A percentile compares a stretch with the other conserved stretches of the same genome.
phyloP scores from a whole-genome alignment of 2,888 invertebrate genomes.

The Protonemura montana region DNA sequence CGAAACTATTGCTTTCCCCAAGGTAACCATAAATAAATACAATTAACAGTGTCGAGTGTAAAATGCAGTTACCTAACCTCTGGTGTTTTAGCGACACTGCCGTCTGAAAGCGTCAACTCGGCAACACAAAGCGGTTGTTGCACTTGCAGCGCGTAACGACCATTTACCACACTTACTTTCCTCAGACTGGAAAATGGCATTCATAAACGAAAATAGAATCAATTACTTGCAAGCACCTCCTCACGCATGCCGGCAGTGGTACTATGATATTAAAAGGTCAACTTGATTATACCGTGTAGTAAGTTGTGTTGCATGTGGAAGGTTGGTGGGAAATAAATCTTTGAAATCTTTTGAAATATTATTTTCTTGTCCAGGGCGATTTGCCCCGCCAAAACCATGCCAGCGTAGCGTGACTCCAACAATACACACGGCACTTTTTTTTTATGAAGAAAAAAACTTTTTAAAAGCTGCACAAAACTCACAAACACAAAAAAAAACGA shows the following conservation, averaged over 20 bases:
- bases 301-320: not conserved
- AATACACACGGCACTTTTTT: slow-evolving; percentile 8
- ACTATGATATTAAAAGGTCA: slow-evolving; percentile 5
- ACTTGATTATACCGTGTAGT: not conserved
- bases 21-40: not conserved
- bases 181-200: not conserved
- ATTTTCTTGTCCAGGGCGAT: not conserved
- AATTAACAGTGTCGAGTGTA: not conserved
- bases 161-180: not conserved
- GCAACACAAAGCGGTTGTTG: too few species aligned
- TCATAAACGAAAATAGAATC: not conserved
- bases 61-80: not conserved
- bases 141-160: too few species aligned
- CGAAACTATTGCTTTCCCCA: not conserved
- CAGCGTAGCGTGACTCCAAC: not conserved
- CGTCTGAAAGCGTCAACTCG: too few species aligned
- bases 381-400: not conserved
- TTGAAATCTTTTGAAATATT: not conserved
- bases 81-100: too few species aligned
- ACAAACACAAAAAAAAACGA: not conserved
- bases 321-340: not conserved
- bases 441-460: not conserved
- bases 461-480: not conserved
- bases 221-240: not conserved
- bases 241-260: not conserved